Conservation (phyloP, 2,113 vertebrate species). For the Camelus bactrianus region DNA sequence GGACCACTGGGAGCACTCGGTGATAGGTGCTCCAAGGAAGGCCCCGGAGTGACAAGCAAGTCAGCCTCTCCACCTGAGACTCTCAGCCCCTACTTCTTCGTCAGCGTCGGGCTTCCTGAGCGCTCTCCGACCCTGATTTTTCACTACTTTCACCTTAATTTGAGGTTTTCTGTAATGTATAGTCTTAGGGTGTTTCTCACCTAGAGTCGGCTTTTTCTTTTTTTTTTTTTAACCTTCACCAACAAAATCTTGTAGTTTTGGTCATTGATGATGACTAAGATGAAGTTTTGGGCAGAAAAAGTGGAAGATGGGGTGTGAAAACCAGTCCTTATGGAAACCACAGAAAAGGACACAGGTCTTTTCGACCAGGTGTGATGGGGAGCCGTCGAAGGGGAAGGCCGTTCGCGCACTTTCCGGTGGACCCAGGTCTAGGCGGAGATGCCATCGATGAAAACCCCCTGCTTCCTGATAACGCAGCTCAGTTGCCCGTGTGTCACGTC, state of each 20-base stretch:
- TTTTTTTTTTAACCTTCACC: too few species aligned
- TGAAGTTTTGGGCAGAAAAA: background rate
- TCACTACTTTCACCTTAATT: background rate
- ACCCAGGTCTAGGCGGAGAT: rapidly evolving
- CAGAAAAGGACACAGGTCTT: rapidly evolving
- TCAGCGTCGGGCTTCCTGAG: background rate
- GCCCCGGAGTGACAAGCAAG: background rate
- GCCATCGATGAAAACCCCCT: rapidly evolving
- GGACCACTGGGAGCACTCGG: background rate
- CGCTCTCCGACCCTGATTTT: background rate
- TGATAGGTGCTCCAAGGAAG: background rate
- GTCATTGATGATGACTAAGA: background rate
- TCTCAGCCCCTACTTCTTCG: background rate
- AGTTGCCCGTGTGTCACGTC: rapidly evolving
- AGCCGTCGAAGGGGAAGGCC: rapidly evolving
- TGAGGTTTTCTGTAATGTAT: background rate
- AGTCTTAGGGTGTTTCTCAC: background rate
- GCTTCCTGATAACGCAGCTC: rapidly evolving
- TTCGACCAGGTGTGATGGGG: rapidly evolving
- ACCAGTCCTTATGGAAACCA: rapidly evolving
- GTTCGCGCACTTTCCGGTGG: rapidly evolving
- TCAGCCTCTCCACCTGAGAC: background rate
- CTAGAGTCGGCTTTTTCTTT: too few species aligned
- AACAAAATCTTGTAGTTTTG: too few species aligned
- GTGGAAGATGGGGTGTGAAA: rapidly evolving